A percentile compares a stretch with the other conserved stretches of the same genome.
Conservation (phyloP, 2,113 vertebrate species). For the Zosterops hypoxanthus region DNA sequence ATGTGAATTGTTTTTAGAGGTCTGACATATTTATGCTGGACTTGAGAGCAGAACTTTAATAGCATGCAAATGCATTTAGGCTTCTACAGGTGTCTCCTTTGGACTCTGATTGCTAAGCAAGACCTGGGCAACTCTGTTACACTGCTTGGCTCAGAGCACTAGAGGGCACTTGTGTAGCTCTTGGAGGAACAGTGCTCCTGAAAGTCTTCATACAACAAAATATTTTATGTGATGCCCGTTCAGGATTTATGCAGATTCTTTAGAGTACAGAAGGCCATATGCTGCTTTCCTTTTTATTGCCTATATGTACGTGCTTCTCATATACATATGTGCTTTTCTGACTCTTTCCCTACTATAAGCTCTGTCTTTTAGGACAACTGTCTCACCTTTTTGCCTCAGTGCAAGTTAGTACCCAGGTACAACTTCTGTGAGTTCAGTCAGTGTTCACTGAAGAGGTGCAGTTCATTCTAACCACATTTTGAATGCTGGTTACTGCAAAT, state of each 20-base stretch:
- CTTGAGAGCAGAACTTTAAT: not conserved
- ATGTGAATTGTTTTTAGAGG: not conserved
- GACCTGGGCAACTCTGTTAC: not conserved
- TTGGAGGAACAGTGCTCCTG: not conserved
- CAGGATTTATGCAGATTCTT: not conserved
- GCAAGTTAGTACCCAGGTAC: not conserved
- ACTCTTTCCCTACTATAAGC: not conserved
- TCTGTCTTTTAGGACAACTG: not conserved
- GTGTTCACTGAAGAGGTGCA: not conserved
- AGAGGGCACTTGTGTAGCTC: conserved; percentile 48
- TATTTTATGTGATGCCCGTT: not conserved
- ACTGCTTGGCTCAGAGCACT: not conserved
- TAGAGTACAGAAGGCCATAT: not conserved
- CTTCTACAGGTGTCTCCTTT: not conserved
- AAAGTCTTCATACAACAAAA: not conserved
- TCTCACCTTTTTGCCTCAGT: not conserved
- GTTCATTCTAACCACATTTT: not conserved
- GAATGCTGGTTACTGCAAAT: not conserved
- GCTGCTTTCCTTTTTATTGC: not conserved
- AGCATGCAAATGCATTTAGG: not conserved
- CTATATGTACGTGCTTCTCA: not conserved
- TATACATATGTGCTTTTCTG: rapidly evolving
- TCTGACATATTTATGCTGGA: not conserved
- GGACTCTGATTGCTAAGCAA: not conserved
- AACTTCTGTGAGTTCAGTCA: not conserved